These are phyloP conservation scores for Phrynosoma platyrhinos DNA, from an alignment of 2,113 vertebrate genomes.

Conservation along the genomic window DNA sequence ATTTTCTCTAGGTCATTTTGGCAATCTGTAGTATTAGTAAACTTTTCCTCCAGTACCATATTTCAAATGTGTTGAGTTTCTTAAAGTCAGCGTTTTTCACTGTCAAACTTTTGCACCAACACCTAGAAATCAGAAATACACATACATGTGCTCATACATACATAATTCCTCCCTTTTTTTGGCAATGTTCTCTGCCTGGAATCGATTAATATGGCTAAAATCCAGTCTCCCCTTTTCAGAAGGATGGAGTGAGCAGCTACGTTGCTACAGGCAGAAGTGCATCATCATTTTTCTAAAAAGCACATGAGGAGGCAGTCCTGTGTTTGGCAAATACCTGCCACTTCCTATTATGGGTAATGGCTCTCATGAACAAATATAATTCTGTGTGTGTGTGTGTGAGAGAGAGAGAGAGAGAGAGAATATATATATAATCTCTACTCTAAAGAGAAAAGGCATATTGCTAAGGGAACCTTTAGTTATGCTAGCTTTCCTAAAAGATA, in stretches of 20 bases:
- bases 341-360: not conserved
- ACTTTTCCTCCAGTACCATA: too few relatives aligned
- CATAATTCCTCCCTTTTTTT: not conserved
- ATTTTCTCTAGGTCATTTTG: not conserved
- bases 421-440: too few relatives aligned
- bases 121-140: too few relatives aligned
- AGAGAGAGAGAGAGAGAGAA: not conserved
- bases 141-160: not conserved
- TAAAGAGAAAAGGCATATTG: not conserved
- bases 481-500: not conserved
- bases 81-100: too few relatives aligned
- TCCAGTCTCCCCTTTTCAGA: not conserved
- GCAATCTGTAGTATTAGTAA: too few relatives aligned
- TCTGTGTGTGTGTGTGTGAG: too few relatives aligned
- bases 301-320: not conserved
- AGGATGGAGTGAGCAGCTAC: not conserved
- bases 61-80: too few relatives aligned
- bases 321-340: not conserved
- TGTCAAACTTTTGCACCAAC: too few relatives aligned
- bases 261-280: not conserved
- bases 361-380: not conserved
- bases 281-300: not conserved
- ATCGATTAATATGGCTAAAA: not conserved
- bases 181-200: not conserved
- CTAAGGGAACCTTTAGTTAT: not conserved